Percentiles rank a stretch among this genome's conserved stretches.
These are phyloP conservation scores for Enteromius anoplus DNA, from an alignment of 2,797 vertebrate genomes.

Conservation along the genomic window DNA sequence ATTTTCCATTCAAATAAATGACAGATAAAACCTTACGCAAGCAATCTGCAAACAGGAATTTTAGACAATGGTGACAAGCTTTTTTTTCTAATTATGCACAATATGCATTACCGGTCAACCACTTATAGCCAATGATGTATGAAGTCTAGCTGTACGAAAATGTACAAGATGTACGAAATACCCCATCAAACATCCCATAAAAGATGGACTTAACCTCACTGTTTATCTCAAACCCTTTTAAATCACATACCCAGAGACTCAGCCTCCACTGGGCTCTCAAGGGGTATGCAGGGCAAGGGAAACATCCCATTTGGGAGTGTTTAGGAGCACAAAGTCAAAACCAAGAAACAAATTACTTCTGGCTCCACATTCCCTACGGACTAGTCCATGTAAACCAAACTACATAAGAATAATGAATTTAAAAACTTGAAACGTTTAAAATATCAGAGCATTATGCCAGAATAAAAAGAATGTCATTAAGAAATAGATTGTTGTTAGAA, in stretches of 20 bases:
- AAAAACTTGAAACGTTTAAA: not conserved
- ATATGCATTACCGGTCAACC: not conserved
- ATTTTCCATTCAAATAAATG: not conserved
- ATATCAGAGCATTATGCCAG: not conserved
- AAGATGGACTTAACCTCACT: not conserved
- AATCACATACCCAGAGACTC: conserved; percentile 19
- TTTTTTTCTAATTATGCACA: not conserved
- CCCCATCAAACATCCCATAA: not conserved
- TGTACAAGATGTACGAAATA: not conserved
- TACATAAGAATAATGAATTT: not conserved
- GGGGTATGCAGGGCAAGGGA: not conserved
- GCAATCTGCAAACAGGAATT: not conserved
- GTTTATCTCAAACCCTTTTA: conserved; percentile 43
- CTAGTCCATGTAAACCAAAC: not conserved
- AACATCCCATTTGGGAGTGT: not conserved
- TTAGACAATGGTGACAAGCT: not conserved
- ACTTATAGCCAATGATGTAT: not conserved
- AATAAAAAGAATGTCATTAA: not conserved
- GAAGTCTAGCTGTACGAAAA: not conserved
- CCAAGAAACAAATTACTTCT: conserved; percentile 22
- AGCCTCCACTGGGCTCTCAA: conserved; percentile 2
- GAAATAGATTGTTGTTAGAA: not conserved
- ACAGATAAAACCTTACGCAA: not conserved
- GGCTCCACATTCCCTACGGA: not conserved
- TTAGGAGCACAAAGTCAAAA: conserved; percentile 6